phyloP scores from a whole-genome alignment of 2,797 vertebrate genomes.

The Picus viridis region DNA sequence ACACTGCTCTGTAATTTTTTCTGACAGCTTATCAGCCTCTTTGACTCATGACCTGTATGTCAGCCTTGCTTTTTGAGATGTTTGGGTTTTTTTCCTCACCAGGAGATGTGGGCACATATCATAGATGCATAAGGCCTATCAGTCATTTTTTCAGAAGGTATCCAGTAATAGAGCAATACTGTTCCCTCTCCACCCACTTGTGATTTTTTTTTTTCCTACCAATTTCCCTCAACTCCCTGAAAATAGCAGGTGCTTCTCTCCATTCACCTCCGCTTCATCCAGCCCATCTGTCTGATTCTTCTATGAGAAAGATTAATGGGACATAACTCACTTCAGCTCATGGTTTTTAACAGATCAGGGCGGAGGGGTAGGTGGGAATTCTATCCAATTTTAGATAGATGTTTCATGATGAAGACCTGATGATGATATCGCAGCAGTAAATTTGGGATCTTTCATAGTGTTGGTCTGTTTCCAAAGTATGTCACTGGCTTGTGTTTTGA shows the following conservation, averaged over 20 bases:
- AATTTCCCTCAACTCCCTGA: constrained; percentile 62
- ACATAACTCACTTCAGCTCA: constrained; percentile 58
- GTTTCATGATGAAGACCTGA: constrained; percentile 63
- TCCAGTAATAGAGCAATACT: constrained; percentile 64
- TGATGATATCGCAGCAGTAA: constrained; percentile 57
- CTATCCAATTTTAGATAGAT: constrained; percentile 64
- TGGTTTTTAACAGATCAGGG: constrained; percentile 64
- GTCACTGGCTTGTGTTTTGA: constrained; percentile 63
- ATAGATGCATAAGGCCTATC: constrained; percentile 52
- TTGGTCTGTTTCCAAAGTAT: constrained; percentile 63
- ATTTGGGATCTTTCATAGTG: constrained; percentile 62
- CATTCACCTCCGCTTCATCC: constrained; percentile 73
- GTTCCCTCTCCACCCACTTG: constrained; percentile 65
- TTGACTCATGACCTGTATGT: constrained; percentile 59
- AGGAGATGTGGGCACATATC: constrained; percentile 22
- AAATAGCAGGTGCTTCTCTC: constrained; percentile 74
- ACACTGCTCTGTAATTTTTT: constrained; percentile 55
- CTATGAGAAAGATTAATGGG: constrained; percentile 66
- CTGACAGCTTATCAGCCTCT: constrained; percentile 60
- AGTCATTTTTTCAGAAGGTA: constrained; percentile 62
- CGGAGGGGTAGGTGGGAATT: constrained; percentile 71
- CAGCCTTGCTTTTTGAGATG: constrained; percentile 47
- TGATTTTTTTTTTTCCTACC: constrained; percentile 60
- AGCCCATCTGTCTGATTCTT: constrained; percentile 71
- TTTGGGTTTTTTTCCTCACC: constrained; percentile 22